Base-by-base conservation (phyloP, 2,888 invertebrate species). In the Chromoteleia sp. region DNA sequence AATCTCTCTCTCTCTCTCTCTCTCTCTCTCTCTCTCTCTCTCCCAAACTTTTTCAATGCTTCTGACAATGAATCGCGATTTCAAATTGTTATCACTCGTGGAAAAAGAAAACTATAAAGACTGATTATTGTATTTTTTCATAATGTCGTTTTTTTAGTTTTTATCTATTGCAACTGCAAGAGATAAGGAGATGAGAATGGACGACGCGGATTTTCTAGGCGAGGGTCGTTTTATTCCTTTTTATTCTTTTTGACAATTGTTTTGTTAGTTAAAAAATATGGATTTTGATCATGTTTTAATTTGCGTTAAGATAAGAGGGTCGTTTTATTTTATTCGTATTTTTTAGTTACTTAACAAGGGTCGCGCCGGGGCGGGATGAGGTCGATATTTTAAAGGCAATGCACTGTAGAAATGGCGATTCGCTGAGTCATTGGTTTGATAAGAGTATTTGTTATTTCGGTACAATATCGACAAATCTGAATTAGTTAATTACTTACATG, bases 61-160 rank as follows among this genome's bases (percentile, higher is more conserved):
- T 73, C 78, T 73, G 67, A 67, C 71, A 67, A 73, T 63, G 63
- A 61, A 58, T 73, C 63, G 61, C 41, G 43, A 59, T 52, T 36
- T 70, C 43, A 39, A 67, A 67, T 43, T 48, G 58, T 63, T 67
- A 73, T 73, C 76, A 73, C 79, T 36, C 81, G 65, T 67, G 45
- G 30, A 33, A 61, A 59, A 71, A 36, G 48, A 58, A 59, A 29
- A 61, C 52, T 80, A 83, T 82, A 78, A 83, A 52, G 61, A 58
- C 59, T 82, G 65, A 81, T 81, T 50, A 25, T 29, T 71, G 36
- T 30, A 17, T 10, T 21, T 70, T 74, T 73, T 33, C 68, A 81
- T 45, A 45, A 36, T 56, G 39, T 54, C 17, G 17, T 45, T 61
- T 21, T 14, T 50, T 48, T 65, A 21, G 2, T 4, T 67, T 54